Conservation (phyloP, 2,888 invertebrate species). For the Trichacis sp. region DNA sequence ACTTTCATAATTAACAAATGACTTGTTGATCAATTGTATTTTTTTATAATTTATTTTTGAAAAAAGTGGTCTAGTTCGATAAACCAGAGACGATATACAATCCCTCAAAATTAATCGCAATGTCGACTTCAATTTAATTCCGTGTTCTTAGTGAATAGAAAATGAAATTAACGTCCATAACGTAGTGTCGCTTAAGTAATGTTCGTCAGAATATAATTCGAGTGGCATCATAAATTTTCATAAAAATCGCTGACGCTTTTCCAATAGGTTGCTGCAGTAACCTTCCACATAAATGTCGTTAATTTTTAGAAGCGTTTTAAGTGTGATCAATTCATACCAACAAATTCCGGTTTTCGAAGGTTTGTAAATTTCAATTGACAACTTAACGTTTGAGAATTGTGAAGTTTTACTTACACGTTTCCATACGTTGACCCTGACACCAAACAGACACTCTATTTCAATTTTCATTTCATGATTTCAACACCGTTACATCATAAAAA, state of each 20-base stretch:
- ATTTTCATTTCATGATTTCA: too few relatives aligned
- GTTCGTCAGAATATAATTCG: conserved; percentile 47
- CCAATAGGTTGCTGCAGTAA: conserved; percentile 60
- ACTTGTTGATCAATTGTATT: too few relatives aligned
- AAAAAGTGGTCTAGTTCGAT: conserved; percentile 54
- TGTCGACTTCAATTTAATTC: conserved; percentile 23
- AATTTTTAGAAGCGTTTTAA: conserved; percentile 33
- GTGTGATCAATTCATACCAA: conserved; percentile 35
- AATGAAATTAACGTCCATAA: conserved; percentile 49
- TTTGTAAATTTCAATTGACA: conserved; percentile 9
- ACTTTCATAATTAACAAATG: too few relatives aligned
- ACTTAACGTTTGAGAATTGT: background rate
- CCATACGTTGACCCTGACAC: background rate
- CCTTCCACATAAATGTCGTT: conserved; percentile 35
- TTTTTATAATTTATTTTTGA: too few relatives aligned
- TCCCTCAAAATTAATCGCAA: conserved; percentile 47
- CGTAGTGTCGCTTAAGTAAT: conserved; percentile 57
- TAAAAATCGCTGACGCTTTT: conserved; percentile 56
- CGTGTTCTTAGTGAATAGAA: conserved; percentile 51
- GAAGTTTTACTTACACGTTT: background rate
- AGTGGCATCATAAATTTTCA: conserved; percentile 26
- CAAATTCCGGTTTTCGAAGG: conserved; percentile 10
- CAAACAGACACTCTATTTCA: too few relatives aligned
- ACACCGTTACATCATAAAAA: background rate
- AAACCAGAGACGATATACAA: conserved; percentile 60